Evolutionary conservation across 2,113 vertebrate species (phyloP).

Genomic region (Paratilapia polleni): DNA sequence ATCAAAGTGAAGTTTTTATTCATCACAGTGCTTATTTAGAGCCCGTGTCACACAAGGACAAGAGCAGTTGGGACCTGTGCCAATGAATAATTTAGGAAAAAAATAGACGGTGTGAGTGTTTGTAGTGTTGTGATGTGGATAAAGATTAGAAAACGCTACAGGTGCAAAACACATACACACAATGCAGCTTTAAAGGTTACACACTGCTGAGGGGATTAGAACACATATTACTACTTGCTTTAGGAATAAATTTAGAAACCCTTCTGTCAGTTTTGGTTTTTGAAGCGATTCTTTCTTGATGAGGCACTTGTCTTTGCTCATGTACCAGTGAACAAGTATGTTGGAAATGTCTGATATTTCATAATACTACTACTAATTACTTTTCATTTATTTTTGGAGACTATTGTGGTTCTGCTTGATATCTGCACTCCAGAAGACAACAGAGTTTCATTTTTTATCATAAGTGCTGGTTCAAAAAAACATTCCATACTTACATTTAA

Average conservation of each 20-base stretch:
- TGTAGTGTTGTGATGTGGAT: constrained; percentile 14
- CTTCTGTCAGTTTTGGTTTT: neutral
- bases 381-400: neutral
- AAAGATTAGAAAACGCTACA: neutral
- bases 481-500: neutral
- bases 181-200: constrained; percentile 21
- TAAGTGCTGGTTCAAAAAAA: neutral
- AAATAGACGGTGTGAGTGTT: constrained; percentile 12
- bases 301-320: neutral
- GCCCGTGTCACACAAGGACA: constrained; percentile 46
- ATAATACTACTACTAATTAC: neutral
- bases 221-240: neutral
- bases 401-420: neutral
- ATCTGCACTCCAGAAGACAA: neutral
- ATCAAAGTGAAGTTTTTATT: constrained; percentile 55
- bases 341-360: neutral
- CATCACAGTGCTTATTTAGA: constrained; percentile 46
- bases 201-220: neutral
- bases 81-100: constrained; percentile 35
- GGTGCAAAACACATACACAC: neutral
- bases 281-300: neutral
- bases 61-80: constrained; percentile 32
- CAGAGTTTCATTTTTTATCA: neutral
- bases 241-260: neutral
- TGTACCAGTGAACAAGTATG: neutral